A percentile compares a stretch with the other conserved stretches of the same genome.
phyloP scores from a whole-genome alignment of 2,797 vertebrate genomes.

The Falco columbarius region DNA sequence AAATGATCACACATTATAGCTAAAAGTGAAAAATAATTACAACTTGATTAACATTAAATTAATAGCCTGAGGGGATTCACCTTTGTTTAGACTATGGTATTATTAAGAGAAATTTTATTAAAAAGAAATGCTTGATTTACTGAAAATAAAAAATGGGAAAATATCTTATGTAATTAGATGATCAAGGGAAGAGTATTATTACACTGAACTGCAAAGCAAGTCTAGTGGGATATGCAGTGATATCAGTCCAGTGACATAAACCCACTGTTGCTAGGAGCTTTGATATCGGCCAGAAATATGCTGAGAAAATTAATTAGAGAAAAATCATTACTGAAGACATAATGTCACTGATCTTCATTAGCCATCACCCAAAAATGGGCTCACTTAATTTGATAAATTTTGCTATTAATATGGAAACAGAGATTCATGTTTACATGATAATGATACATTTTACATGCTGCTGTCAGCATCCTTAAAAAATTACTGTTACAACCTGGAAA shows the following conservation, averaged over 20 bases:
- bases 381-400: conserved; percentile 40
- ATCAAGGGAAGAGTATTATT: background rate
- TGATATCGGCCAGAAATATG: conserved; percentile 35
- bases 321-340: conserved; percentile 54
- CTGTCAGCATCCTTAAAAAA: background rate
- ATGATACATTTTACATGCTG: background rate
- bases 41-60: conserved; percentile 34
- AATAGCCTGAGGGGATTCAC: background rate
- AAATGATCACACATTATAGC: background rate
- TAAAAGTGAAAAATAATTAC: conserved; percentile 17
- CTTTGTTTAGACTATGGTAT: background rate
- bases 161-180: background rate
- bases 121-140: background rate
- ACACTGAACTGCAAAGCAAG: background rate
- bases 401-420: conserved; percentile 27
- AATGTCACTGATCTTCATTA: conserved; percentile 49
- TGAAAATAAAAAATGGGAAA: background rate
- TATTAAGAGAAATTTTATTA: background rate
- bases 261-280: conserved; percentile 41
- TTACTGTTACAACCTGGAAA: background rate
- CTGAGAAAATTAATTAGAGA: conserved; percentile 65
- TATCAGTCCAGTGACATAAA: conserved; percentile 20
- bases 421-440: conserved; percentile 21
- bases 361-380: background rate
- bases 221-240: background rate